Base-by-base conservation (phyloP, 1,140 invertebrate species). In the Paramacrobiotus metropolitanus region DNA sequence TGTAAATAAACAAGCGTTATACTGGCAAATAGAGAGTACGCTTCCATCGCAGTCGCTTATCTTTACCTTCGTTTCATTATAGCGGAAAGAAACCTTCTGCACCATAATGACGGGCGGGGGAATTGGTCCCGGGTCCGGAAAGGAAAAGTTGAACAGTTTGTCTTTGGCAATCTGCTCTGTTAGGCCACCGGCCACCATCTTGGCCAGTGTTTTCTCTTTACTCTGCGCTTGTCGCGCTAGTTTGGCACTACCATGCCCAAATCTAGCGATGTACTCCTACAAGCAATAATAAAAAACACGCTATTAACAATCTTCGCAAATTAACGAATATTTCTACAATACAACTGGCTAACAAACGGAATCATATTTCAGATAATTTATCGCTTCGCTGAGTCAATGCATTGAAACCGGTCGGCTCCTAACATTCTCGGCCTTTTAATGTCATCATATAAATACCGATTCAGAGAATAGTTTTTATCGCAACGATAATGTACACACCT, bases 91-190 rank as follows among this genome's bases (percentile, higher is more conserved):
- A 24, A 99, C 92, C 71, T 97, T 91, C 72, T 88, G 87, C 40
- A 98, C 90, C 90, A 96, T 96, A 65, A 97, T 96, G 62, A 99
- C 93, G 1, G 95, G 95, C 0, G 95, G 95, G 45, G 95, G 94
- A 65, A 99, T 85, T 29, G 80, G 85, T 62, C 92, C 94, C 72
- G 93, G 96, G 30, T 87, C 87, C 4, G 91, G 92, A 73, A 99
- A 99, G 72, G 89, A 93, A 71, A 97, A 96, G 29, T 20, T 21
- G 44, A 44, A 64, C 65, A 77, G 75, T 66, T 92, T 95, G 68
- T 99, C 94, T 64, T 77, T 80, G 0, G 80, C 75, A 0, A 95
- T 89, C 76, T 87, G 91, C 69, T 98, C 91, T 1, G 93, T 97
- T 2, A 98, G 76, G 2, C 94, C 93, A 69, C 87, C 84, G 59